Percentiles rank a stretch among this genome's conserved stretches.
Evolutionary conservation across 2,888 invertebrate genomes (phyloP).

Genomic region (Anthophora plumipes): DNA sequence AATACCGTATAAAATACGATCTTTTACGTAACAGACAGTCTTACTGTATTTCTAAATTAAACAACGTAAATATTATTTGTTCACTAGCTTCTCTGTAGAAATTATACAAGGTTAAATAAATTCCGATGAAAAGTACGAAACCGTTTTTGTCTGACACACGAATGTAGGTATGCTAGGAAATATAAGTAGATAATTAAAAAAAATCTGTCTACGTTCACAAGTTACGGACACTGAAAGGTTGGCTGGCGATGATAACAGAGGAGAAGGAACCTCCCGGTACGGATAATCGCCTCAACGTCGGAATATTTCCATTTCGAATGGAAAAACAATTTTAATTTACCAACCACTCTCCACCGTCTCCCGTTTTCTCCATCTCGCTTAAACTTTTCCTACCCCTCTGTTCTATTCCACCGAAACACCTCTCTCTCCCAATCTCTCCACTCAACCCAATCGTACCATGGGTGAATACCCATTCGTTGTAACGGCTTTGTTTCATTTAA

Average conservation of each 20-base stretch:
- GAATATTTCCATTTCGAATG: conserved; percentile 77
- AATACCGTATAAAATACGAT: too few species aligned
- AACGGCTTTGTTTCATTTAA: conserved; percentile 82
- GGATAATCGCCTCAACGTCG: conserved; percentile 55
- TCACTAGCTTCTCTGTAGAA: too few species aligned
- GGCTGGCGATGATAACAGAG: conserved; percentile 44
- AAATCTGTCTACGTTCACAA: neutral
- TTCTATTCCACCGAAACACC: conserved; percentile 8
- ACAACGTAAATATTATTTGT: too few species aligned
- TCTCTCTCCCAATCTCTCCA: conserved; percentile 36
- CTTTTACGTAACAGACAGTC: too few species aligned
- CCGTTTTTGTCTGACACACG: too few species aligned
- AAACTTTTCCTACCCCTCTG: conserved; percentile 39
- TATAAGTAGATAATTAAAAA: conserved; percentile 5
- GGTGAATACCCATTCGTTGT: conserved; percentile 81
- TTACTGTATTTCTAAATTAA: too few species aligned
- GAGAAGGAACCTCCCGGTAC: conserved; percentile 45
- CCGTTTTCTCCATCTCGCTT: conserved; percentile 35
- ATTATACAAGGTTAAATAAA: too few species aligned
- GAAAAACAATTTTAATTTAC: conserved; percentile 81
- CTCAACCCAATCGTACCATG: conserved; percentile 57
- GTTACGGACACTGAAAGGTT: neutral
- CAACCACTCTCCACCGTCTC: conserved; percentile 66
- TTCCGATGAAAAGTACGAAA: too few species aligned
- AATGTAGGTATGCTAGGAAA: conserved; percentile 15